Percentiles rank a stretch among this genome's conserved stretches.
Evolutionary conservation across 2,797 vertebrate species (phyloP).

Genomic region (Cryptoblepharus egeriae): DNA sequence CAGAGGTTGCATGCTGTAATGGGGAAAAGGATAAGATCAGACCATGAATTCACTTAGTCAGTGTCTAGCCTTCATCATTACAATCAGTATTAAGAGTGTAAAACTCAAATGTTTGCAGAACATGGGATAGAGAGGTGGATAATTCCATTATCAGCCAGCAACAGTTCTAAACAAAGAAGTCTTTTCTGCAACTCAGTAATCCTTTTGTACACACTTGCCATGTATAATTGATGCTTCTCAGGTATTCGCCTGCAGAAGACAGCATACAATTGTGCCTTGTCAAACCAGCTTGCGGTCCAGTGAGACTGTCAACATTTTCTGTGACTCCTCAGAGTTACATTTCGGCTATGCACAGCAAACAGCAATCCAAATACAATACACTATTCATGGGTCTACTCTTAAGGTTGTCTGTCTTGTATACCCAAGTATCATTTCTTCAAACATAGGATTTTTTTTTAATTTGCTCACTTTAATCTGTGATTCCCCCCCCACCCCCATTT

Average conservation of each 20-base stretch:
- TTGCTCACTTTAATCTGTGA: neutral
- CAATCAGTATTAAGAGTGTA: neutral
- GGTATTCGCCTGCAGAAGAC: conserved; percentile 20
- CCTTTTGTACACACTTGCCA: neutral
- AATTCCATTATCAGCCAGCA: neutral
- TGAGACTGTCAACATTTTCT: conserved; percentile 52
- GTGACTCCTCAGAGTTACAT: conserved; percentile 11
- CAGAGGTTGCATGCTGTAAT: no score
- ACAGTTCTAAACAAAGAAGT: conserved; percentile 45
- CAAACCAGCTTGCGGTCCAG: conserved; percentile 38
- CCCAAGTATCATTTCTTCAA: neutral
- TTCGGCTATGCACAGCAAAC: conserved; percentile 10
- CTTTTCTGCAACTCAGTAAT: conserved; percentile 37
- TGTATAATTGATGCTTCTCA: conserved; percentile 12
- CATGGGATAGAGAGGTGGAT: conserved; percentile 15
- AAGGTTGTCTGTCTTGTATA: neutral
- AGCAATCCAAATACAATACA: accelerated
- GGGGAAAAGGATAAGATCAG: no score
- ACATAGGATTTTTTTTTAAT: neutral
- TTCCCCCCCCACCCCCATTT: neutral
- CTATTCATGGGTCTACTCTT: neutral
- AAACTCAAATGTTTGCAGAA: conserved; percentile 30
- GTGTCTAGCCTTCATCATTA: neutral
- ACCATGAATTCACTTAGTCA: neutral
- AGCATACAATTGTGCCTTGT: conserved; percentile 32